Conservation (phyloP, 2,888 invertebrate species). For the Leptopilina myrica region DNA sequence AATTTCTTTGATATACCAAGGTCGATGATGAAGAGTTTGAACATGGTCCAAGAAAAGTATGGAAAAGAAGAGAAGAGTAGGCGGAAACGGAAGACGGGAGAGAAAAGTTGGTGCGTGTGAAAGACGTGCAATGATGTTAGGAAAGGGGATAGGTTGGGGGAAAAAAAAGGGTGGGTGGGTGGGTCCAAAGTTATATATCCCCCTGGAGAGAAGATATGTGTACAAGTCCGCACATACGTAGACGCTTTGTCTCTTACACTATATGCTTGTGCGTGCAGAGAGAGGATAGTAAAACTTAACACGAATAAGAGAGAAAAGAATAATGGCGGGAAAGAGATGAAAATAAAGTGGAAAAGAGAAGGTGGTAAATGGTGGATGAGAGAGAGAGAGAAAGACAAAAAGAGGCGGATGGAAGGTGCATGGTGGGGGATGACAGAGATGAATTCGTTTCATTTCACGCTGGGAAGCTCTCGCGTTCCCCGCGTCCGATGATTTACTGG, state of each 20-base stretch:
- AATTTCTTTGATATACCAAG: slow-evolving; percentile 24
- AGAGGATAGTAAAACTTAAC: slow-evolving; percentile 70
- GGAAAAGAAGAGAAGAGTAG: background rate
- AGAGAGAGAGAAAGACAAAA: slow-evolving; percentile 45
- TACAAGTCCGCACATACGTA: slow-evolving; percentile 8
- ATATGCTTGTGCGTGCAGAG: slow-evolving; percentile 67
- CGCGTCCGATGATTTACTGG: slow-evolving; percentile 82
- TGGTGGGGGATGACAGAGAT: slow-evolving; percentile 78
- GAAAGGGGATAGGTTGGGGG: background rate
- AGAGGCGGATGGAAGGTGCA: slow-evolving; percentile 53
- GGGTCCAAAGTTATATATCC: slow-evolving; percentile 50
- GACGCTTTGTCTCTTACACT: slow-evolving; percentile 51
- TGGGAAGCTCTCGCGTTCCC: slow-evolving; percentile 77
- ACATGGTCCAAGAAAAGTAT: background rate
- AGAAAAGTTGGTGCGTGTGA: slow-evolving; percentile 60
- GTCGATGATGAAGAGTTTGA: slow-evolving; percentile 2
- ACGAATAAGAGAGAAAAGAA: slow-evolving; percentile 52
- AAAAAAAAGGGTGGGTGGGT: slow-evolving; percentile 58
- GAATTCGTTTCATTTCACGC: slow-evolving; percentile 78
- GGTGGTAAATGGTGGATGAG: slow-evolving; percentile 75
- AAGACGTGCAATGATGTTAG: slow-evolving; percentile 61
- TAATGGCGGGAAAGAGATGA: slow-evolving; percentile 52
- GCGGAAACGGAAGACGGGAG: slow-evolving; percentile 46
- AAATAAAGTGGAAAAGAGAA: slow-evolving; percentile 78
- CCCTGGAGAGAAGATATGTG: slow-evolving; percentile 10